Base-by-base conservation (phyloP, 2,113 vertebrate species). In the Corythornis madagascariensis region DNA sequence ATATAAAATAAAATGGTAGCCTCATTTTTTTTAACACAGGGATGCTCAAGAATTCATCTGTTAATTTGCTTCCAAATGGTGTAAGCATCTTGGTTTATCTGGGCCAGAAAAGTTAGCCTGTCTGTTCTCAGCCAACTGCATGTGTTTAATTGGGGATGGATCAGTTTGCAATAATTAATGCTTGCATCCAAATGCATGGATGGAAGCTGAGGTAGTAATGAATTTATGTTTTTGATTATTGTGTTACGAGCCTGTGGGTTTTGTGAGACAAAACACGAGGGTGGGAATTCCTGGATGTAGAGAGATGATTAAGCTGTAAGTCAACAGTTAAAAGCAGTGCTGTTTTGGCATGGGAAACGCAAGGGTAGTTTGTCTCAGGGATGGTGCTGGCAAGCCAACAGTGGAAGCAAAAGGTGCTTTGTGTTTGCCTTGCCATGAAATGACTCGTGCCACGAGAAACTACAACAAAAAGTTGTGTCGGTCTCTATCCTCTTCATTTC, bases 321-420 rank as follows among this genome's bases (percentile, higher is more conserved):
- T 67, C 83, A 84, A 52, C 70, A 90, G 59, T 82, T 86, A 75
- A 90, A 85, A 93, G 16, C 1, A 0, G 25, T 69, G 28, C 28
- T 84, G 42, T 76, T 93, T 92, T 85, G 66, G 55, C 59, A 73
- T 38, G 16, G 66, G 84, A 96, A 82, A 86, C 26, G 25, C 69
- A 67, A 77, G 43, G 20, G 15, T 13, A 45, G 45, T 56, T 95
- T 61, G 48, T 57, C 35, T 65, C n/a, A 29, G 22, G 55, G 40
- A 77, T 13, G 26, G 25, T 45, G 52, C 35, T 89, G 75, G 50
- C 29, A 93, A 89, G 70, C 25, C 31, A 83, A 9, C 31, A 33
- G 8, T 17, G 48, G 79, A 95, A 93, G 69, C 55, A 84, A 83
- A 89, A 83, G 52, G 53, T 70, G 31, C 8, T 18, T 80, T 40